Conservation (phyloP, 2,113 vertebrate genomes). For the Pachypanchax playfairii region DNA sequence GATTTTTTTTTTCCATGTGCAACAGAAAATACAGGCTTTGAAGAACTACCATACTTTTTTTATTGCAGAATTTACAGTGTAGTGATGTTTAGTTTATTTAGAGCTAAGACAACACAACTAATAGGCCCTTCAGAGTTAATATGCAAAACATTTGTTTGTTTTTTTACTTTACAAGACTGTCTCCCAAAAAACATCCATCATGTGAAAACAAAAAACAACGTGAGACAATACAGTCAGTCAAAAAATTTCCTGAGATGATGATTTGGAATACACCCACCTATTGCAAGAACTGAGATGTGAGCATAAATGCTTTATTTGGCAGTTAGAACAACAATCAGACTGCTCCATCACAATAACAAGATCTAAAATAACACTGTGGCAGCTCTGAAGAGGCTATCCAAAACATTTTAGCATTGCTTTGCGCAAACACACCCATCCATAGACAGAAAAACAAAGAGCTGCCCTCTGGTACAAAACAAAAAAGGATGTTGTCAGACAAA, state of each 20-base stretch:
- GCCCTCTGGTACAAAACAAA: slow-evolving; percentile 71
- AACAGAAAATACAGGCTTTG: slow-evolving; percentile 15
- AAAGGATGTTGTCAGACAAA: slow-evolving; percentile 76
- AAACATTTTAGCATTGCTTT: slow-evolving; percentile 73
- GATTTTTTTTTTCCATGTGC: slow-evolving; percentile 23
- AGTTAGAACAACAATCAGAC: slow-evolving; percentile 66
- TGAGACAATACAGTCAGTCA: slow-evolving; percentile 46
- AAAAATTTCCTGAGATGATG: slow-evolving; percentile 58
- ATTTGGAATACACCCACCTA: slow-evolving; percentile 65
- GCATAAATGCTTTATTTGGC: slow-evolving; percentile 66
- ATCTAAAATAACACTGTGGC: slow-evolving; percentile 71
- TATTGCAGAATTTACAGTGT: background rate
- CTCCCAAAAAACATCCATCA: slow-evolving; percentile 28
- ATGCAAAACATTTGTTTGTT: background rate
- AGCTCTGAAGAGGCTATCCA: slow-evolving; percentile 70
- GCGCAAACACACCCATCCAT: slow-evolving; percentile 68
- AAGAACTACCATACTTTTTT: background rate
- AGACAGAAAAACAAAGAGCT: slow-evolving; percentile 72
- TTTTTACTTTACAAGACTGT: slow-evolving; percentile 8
- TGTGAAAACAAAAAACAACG: slow-evolving; percentile 40
- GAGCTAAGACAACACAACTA: background rate
- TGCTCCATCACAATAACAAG: slow-evolving; percentile 67
- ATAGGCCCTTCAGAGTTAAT: background rate
- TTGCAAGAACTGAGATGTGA: slow-evolving; percentile 50
- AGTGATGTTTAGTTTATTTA: slow-evolving; percentile 4